Conservation (phyloP, 1,140 invertebrate species). For the Polyergus mexicanus region DNA sequence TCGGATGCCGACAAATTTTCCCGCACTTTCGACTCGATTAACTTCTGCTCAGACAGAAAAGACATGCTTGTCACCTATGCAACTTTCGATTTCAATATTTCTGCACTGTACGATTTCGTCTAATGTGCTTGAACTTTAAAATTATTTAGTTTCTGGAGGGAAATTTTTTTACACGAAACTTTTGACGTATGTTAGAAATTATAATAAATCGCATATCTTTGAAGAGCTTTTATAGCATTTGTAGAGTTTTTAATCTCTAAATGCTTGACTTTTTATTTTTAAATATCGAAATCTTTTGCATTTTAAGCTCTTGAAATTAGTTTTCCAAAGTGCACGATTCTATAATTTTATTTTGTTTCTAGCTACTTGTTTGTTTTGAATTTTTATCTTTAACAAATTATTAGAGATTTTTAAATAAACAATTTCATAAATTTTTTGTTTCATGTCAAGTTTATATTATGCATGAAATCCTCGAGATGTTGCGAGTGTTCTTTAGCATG, state of each 20-base stretch:
- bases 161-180: no score
- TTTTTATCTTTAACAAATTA: not conserved
- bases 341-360: not conserved
- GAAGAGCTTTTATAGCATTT: not conserved
- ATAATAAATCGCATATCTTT: not conserved
- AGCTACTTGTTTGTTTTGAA: not conserved
- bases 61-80: not conserved
- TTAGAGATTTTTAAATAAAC: not conserved
- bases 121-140: not conserved
- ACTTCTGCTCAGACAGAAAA: not conserved
- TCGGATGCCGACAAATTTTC: conserved; percentile 18
- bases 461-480: not conserved
- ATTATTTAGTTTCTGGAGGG: not conserved
- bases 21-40: conserved; percentile 33
- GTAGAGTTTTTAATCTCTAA: not conserved
- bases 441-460: not conserved
- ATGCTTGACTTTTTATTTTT: not conserved
- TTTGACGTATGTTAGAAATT: not conserved
- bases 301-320: not conserved
- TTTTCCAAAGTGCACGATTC: not conserved
- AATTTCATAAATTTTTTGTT: not conserved
- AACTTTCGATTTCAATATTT: not conserved
- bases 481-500: not conserved
- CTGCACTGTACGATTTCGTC: not conserved
- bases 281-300: not conserved